Percentiles rank a stretch among this genome's conserved stretches.
phyloP scores from a whole-genome alignment of 2,888 invertebrate species.

The Dicranocentrus wangi region DNA sequence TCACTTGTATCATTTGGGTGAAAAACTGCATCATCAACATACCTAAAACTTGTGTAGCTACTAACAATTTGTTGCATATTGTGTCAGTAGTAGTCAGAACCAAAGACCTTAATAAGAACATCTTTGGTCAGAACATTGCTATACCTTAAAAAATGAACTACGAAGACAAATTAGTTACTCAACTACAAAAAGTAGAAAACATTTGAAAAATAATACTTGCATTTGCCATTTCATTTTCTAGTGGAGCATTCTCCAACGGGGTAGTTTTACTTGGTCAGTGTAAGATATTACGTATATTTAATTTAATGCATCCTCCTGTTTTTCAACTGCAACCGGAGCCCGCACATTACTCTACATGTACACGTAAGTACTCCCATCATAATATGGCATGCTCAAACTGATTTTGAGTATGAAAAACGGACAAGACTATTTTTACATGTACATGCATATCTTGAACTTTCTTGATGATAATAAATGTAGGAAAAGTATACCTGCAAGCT shows the following conservation, averaged over 20 bases:
- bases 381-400: not conserved
- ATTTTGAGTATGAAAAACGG: not conserved
- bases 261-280: too few species aligned
- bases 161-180: too few species aligned
- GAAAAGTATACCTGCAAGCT: not conserved
- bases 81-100: not conserved
- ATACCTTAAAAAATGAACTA: too few species aligned
- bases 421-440: not conserved
- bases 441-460: not conserved
- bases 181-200: too few species aligned
- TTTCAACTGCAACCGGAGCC: not conserved
- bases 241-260: too few species aligned
- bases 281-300: not conserved
- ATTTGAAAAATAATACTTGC: too few species aligned
- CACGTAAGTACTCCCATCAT: not conserved
- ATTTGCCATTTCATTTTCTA: too few species aligned
- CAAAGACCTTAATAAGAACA: too few species aligned
- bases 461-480: not conserved
- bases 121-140: too few species aligned
- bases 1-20: not conserved
- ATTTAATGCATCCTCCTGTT: not conserved
- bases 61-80: not conserved
- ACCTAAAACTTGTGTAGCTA: not conserved
- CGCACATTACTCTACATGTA: not conserved
- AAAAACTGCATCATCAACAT: not conserved